Base-by-base conservation (phyloP, 2,113 vertebrate species). In the Garra rufa region DNA sequence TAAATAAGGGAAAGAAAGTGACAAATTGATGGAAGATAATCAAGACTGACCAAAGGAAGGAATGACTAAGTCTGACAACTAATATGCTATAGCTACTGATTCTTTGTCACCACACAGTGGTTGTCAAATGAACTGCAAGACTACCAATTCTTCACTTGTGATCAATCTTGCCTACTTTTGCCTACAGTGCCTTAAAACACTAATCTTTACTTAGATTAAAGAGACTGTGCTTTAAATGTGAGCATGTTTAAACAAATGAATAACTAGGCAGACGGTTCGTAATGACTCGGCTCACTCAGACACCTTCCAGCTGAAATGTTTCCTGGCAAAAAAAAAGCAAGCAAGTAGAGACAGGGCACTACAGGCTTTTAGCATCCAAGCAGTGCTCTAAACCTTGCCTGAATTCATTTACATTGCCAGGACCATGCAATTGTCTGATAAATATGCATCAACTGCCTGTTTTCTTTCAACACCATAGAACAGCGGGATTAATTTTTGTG, bases 71-170 rank as follows among this genome's bases (percentile, higher is more conserved):
- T 30, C 28, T 24, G 65, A 71, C 0, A 69, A 77, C 10, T 19
- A 26, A 6, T n/a, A n/a, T 17, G 50, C 28, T n/a, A n/a, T 14
- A 71, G 14, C n/a, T 15, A 28, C n/a, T 78, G 46, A 63, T 24
- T 81, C 5, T 81, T 87, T 82, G 59, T 82, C 74, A 28, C 82
- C 87, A 84, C 82, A 55, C 2, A 63, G 87, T 86, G 87, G 82
- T 55, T 8, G 41, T 43, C 6, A 28, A 69, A 34, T 73, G 30
- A 65, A 82, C 28, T 74, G 41, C 82, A 76, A 14, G 15, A 34
- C 44, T 67, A 9, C n/a, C 34, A 24, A 24, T 77, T 75, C 30
- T 21, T 74, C 13, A 59, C 59, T 28, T 43, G 13, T 30, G 14
- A 59, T 21, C 75, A 77, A 77, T 26, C 17, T 46, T 24, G 24